These are phyloP conservation scores for Oscarella lobularis DNA, from an alignment of 37 sponge, comb jelly and placozoan genomes.

Conservation along the genomic window DNA sequence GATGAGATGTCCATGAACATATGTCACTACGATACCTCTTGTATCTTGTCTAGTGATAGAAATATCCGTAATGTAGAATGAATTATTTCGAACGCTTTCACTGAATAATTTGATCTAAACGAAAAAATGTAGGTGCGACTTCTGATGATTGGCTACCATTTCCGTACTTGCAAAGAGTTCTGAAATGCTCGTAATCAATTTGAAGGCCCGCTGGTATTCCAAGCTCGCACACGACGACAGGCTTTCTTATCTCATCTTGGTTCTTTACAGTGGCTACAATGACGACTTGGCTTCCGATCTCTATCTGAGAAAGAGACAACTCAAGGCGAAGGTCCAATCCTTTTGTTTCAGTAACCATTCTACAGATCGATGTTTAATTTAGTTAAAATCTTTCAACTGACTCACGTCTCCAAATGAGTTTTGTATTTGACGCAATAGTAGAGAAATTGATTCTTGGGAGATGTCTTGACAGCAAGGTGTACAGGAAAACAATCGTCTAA, in stretches of 20 bases:
- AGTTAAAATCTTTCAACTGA: background rate
- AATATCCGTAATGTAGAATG: too few relatives aligned
- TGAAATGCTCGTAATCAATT: background rate
- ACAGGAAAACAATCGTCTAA: too few relatives aligned
- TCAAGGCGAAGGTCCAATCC: too few relatives aligned
- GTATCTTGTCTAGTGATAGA: too few relatives aligned
- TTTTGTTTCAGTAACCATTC: too few relatives aligned
- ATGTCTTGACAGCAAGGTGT: background rate
- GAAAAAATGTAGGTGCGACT: too few relatives aligned
- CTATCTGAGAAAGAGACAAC: too few relatives aligned
- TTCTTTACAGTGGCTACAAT: background rate
- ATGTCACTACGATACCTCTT: background rate
- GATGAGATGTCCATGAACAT: background rate
- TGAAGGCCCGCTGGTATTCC: background rate
- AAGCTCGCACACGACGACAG: background rate
- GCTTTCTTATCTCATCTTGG: background rate
- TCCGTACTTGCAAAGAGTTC: background rate
- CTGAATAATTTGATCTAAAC: too few relatives aligned
- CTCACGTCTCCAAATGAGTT: background rate
- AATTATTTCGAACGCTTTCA: too few relatives aligned
- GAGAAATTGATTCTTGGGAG: background rate
- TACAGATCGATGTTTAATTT: too few relatives aligned
- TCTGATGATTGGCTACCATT: too few relatives aligned
- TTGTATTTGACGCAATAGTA: background rate
- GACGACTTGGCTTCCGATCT: too few relatives aligned